Conservation (phyloP, 2,113 vertebrate species). For the Labeo rohita region DNA sequence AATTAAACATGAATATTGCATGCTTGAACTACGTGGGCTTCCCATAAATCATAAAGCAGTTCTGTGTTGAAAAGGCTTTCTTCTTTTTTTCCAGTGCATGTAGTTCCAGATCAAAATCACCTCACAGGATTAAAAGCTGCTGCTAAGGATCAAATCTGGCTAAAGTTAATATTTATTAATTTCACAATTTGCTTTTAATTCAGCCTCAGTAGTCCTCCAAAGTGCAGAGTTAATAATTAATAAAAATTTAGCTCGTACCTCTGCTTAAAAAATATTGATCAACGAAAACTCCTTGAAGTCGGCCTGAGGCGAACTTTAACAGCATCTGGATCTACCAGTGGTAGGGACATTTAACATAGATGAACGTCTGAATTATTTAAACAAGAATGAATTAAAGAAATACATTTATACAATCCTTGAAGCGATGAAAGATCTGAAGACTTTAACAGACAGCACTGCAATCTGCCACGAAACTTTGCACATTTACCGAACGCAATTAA, state of each 20-base stretch:
- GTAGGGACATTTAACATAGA: conserved; percentile 58
- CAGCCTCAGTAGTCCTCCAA: conserved; percentile 40
- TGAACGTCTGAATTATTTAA: conserved; percentile 62
- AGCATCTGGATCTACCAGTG: conserved; percentile 36
- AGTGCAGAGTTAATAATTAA: conserved; percentile 56
- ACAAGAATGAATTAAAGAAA: conserved; percentile 61
- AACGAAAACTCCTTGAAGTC: conserved; percentile 54
- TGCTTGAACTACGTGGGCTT: background rate
- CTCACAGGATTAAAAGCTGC: conserved; percentile 9
- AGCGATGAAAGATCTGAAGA: conserved; percentile 43
- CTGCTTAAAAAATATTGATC: conserved; percentile 63
- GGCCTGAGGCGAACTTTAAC: conserved; percentile 54
- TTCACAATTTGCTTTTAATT: conserved; percentile 51
- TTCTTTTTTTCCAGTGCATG: conserved; percentile 1
- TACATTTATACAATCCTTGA: conserved; percentile 56
- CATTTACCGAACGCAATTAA: background rate
- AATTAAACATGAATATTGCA: conserved; percentile 32
- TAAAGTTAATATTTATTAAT: conserved; percentile 53
- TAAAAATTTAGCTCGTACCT: conserved; percentile 51
- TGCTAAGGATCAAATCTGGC: conserved; percentile 5
- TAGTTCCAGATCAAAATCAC: conserved; percentile 5
- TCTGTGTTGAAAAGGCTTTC: background rate
- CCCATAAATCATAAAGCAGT: conserved; percentile 24
- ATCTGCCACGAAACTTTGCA: background rate
- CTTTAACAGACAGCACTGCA: background rate